A percentile compares a stretch with the other conserved stretches of the same genome.
phyloP scores from a whole-genome alignment of 1,140 invertebrate genomes.

The Zeugodacus cucurbitae region DNA sequence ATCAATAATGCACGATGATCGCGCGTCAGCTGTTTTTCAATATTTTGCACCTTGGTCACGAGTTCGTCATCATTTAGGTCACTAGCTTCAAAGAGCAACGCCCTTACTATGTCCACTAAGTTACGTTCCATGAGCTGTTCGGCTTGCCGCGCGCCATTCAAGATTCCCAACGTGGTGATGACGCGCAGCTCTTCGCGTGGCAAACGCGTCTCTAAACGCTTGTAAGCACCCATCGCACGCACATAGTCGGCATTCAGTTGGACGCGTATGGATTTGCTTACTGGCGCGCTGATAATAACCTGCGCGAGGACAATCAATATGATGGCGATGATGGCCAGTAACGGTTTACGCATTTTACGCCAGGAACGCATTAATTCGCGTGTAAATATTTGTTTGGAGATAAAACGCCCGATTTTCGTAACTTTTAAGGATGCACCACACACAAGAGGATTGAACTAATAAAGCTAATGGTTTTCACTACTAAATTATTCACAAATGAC shows the following conservation, averaged over 20 bases:
- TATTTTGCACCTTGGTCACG: slow-evolving; percentile 53
- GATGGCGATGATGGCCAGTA: background rate
- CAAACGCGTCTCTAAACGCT: slow-evolving; percentile 51
- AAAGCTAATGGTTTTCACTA: background rate
- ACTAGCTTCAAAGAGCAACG: slow-evolving; percentile 49
- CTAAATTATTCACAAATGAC: background rate
- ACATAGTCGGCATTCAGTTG: slow-evolving; percentile 55
- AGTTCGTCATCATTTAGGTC: slow-evolving; percentile 41
- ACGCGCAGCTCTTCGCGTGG: slow-evolving; percentile 53
- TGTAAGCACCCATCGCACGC: slow-evolving; percentile 53
- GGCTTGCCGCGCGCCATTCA: slow-evolving; percentile 56
- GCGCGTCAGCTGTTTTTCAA: slow-evolving; percentile 55
- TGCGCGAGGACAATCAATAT: background rate
- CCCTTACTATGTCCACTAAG: slow-evolving; percentile 50
- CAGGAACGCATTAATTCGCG: background rate
- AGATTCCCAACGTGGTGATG: slow-evolving; percentile 53
- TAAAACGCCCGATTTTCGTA: background rate
- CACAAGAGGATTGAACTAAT: background rate
- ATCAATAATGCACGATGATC: slow-evolving; percentile 56
- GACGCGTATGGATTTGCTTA: slow-evolving; percentile 19
- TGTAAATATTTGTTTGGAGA: background rate
- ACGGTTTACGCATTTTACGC: slow-evolving; percentile 41
- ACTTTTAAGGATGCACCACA: background rate
- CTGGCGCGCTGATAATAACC: slow-evolving; percentile 28
- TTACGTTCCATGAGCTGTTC: slow-evolving; percentile 58